Base-by-base conservation (phyloP, 2,797 vertebrate genomes). In the Merluccius polli region DNA sequence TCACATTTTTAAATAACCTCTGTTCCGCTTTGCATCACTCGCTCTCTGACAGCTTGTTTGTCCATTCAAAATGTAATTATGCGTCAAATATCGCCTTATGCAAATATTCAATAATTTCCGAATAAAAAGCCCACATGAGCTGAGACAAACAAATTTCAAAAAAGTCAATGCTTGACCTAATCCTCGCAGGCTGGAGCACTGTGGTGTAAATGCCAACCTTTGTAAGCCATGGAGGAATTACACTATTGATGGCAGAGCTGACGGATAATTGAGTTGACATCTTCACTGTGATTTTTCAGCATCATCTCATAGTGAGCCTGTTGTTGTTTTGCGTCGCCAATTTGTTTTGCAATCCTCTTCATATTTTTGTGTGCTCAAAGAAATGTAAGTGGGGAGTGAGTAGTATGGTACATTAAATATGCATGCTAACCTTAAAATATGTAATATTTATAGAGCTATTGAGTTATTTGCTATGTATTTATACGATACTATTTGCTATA, bases 101-200 rank as follows among this genome's bases (percentile, higher is more conserved):
- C 87, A 89, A 90, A 89, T 91, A 90, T 89, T 90, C 86, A 86
- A 90, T 90, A 80, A 84, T 90, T 89, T 89, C 87, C 82, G 84
- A 83, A 90, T 89, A 88, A 85, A 86, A 84, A 84, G 81, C 78
- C 83, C 78, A 71, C 80, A 77, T 84, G 87, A 87, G 81, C 77
- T 0, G 75, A 89, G 83, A 92, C 85, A 90, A 92, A 91, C 88
- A 92, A 90, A 91, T 85, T 90, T 81, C 83, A 48, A 89, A 1
- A 89, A 91, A 89, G 88, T 92, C 90, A 84, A 91, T 90, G 87
- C 87, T 80, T 90, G 89, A 89, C 87, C 87, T 90, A 91, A 92
- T 92, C 89, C 87, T 92, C 79, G 87, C 77, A 79, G 85, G 86
- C 86, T 78, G 82, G 59, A 81, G 84, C 82, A 83, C 68, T 69